These are phyloP conservation scores for Penaeus japonicus DNA, from an alignment of 1,140 invertebrate genomes.

Conservation along the genomic window DNA sequence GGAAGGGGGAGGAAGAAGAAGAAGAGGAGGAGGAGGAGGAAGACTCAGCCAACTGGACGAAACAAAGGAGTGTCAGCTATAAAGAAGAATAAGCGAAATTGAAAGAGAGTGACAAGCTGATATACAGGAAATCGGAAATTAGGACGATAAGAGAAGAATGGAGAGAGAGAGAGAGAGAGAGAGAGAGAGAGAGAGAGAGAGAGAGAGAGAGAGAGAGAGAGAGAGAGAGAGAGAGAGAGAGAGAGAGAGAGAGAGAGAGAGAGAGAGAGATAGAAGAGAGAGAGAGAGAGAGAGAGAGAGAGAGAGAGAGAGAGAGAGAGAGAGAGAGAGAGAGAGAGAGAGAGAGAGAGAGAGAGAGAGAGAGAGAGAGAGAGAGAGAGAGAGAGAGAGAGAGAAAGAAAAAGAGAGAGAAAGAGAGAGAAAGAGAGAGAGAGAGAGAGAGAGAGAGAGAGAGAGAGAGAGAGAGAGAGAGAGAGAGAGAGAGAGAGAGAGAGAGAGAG, in stretches of 20 bases:
- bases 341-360: background rate
- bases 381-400: background rate
- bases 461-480: background rate
- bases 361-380: conserved; percentile 22
- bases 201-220: conserved; percentile 26
- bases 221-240: conserved; percentile 17
- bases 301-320: background rate
- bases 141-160: background rate
- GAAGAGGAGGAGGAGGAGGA: background rate
- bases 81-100: background rate
- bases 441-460: background rate
- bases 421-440: background rate
- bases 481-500: background rate
- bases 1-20: background rate
- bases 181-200: conserved; percentile 18
- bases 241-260: conserved; percentile 15
- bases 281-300: background rate
- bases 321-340: conserved; percentile 11
- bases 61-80: no score
- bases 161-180: background rate
- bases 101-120: background rate
- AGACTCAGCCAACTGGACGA: no score
- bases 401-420: background rate
- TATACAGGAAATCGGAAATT: background rate
- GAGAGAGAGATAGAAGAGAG: background rate